phyloP scores from a whole-genome alignment of 2,113 vertebrate genomes.

The Lipophrys pholis region DNA sequence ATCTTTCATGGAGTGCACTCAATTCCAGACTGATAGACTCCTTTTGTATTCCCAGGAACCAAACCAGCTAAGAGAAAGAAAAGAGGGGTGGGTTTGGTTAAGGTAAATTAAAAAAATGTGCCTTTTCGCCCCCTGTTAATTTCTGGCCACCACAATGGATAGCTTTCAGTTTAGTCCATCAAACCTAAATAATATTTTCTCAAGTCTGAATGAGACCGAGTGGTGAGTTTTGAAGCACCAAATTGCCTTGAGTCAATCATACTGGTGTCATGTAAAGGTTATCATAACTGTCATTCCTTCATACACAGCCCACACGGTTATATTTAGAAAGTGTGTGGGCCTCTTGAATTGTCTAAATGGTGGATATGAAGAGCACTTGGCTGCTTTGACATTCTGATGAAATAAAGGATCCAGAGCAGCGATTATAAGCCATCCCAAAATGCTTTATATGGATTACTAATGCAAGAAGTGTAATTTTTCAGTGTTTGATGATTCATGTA shows the following conservation, averaged over 20 bases:
- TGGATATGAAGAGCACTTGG: conserved; percentile 37
- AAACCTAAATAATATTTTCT: no score
- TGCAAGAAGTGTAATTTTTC: conserved; percentile 28
- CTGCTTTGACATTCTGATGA: conserved; percentile 38
- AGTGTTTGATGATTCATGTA: conserved; percentile 55
- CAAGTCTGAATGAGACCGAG: no score
- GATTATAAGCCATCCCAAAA: conserved; percentile 37
- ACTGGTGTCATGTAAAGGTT: conserved; percentile 27
- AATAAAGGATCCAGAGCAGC: conserved; percentile 41
- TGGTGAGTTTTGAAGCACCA: neutral
- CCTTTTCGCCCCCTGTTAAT: conserved; percentile 7
- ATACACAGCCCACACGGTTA: conserved; percentile 25
- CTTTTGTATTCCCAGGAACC: conserved; percentile 64
- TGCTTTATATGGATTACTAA: conserved; percentile 54
- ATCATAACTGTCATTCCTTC: conserved; percentile 8
- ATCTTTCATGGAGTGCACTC: conserved; percentile 76
- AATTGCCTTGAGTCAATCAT: conserved; percentile 7
- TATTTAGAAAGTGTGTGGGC: conserved; percentile 14
- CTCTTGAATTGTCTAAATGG: conserved; percentile 27
- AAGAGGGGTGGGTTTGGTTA: conserved; percentile 56
- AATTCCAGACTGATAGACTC: conserved; percentile 72
- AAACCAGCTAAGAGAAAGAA: conserved; percentile 45
- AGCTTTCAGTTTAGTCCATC: neutral
- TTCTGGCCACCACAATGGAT: conserved; percentile 1
- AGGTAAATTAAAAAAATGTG: neutral